Evolutionary conservation across 2,113 vertebrate species (phyloP), one percentile per base, ranked within the genome.

Genomic region (Eudyptes chrysolophus): DNA sequence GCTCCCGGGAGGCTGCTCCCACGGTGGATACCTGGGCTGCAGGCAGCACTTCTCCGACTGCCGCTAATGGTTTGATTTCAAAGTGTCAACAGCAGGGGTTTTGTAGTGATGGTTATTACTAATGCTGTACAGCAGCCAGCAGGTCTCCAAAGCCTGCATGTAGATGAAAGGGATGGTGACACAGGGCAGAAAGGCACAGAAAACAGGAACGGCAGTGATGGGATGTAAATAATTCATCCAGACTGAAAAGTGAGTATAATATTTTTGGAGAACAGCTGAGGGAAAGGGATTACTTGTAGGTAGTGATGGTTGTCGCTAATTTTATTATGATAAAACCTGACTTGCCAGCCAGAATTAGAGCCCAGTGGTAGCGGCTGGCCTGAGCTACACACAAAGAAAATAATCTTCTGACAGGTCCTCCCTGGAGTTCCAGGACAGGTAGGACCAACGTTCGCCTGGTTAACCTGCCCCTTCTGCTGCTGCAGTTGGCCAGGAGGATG

Each of bases 191-290:
- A n/a, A 46, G 48, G 42, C 10, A 68, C 79, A 74, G 85, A 34
- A 68, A 94, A 32, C 0, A 0, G 65, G 42, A 38, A n/a, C 48
- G 62, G 87, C 69, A 68, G 77, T 22, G 69, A 81, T 38, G 60
- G 72, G 65, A 55, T 82, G 70, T 89, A 51, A 95, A 91, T 89
- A 92, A 96, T 94, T 87, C 64, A 90, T 62, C 51, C 89, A 58
- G 70, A 7, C 79, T 65, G 72, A 38, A 62, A 46, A 84, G 69
- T 7, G 32, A 86, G 54, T 4, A 6, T 8, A 27, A 20, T 34
- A 2, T 30, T 87, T 89, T 70, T 57, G 61, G 62, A 89, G 69
- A 54, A 32, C 10, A 22, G 85, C 69, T 49, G 46, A 87, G 49
- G 84, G 80, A 80, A 80, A 26, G 66, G 68, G 51, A 61, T 87